A percentile compares a stretch with the other conserved stretches of the same genome.
phyloP scores from a whole-genome alignment of 2,113 vertebrate species.

The Pelodiscus sinensis region DNA sequence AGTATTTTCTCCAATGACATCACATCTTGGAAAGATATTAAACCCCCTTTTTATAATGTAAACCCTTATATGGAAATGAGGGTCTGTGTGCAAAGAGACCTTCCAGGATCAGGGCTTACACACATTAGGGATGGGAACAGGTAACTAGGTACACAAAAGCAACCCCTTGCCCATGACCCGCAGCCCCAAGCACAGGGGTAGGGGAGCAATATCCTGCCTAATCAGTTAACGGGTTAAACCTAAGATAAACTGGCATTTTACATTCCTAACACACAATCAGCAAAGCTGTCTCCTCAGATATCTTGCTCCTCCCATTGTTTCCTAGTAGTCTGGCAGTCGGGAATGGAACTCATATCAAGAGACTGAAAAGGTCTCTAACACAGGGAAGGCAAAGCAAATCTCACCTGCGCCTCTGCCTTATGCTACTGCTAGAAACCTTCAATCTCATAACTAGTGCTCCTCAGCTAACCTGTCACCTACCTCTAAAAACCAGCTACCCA shows the following conservation, averaged over 20 bases:
- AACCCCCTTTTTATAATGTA: no score
- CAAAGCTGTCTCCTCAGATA: not conserved
- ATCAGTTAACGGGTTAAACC: no score
- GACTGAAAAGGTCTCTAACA: not conserved
- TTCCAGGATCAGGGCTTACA: not conserved
- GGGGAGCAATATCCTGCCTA: no score
- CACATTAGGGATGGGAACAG: no score
- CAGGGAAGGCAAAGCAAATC: not conserved
- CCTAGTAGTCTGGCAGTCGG: not conserved
- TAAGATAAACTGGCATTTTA: no score
- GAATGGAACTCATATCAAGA: not conserved
- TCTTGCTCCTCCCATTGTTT: not conserved
- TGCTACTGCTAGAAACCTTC: not conserved
- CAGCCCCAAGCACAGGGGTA: no score
- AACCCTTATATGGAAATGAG: not conserved
- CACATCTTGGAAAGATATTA: not conserved
- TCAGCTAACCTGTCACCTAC: not conserved
- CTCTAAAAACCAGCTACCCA: not conserved
- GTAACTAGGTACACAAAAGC: no score
- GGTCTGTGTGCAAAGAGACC: not conserved
- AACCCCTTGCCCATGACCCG: no score
- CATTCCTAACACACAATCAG: not conserved
- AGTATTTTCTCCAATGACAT: slow-evolving; percentile 2
- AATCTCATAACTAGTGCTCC: not conserved
- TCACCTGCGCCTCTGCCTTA: not conserved